A percentile compares a stretch with the other conserved stretches of the same genome.
phyloP scores from a whole-genome alignment of 37 sponge, comb jelly and placozoan genomes.

The Tethya wilhelma region DNA sequence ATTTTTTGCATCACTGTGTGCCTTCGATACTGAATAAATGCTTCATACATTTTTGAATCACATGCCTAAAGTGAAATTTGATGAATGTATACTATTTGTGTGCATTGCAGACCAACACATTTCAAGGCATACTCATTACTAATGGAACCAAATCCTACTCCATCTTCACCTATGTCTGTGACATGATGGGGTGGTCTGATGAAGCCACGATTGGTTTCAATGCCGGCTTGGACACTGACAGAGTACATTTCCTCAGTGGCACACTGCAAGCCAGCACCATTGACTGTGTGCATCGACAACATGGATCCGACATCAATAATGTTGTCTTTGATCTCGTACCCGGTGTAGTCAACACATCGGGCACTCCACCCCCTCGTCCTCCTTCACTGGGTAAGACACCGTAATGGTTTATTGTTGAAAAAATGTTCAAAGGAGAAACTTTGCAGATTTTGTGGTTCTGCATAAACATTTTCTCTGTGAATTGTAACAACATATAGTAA shows the following conservation, averaged over 20 bases:
- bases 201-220: constrained; percentile 52
- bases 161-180: constrained; percentile 53
- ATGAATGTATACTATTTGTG: no score
- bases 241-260: constrained; percentile 31
- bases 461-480: no score
- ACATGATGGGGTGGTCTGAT: constrained; percentile 33
- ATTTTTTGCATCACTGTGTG: no score
- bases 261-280: constrained; percentile 2
- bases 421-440: not conserved
- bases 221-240: constrained; percentile 20
- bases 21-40: no score
- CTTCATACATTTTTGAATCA: no score
- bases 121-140: constrained; percentile 53
- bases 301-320: constrained; percentile 3
- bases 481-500: no score
- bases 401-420: not conserved
- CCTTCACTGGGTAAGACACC: not conserved
- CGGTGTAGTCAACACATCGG: not conserved
- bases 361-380: constrained; percentile 16
- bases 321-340: constrained; percentile 43
- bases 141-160: constrained; percentile 40
- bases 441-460: no score
- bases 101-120: constrained; percentile 58
- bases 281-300: constrained; percentile 22
- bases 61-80: no score